These are phyloP conservation scores for Bos javanicus DNA, from an alignment of 2,113 vertebrate species.

Conservation along the genomic window DNA sequence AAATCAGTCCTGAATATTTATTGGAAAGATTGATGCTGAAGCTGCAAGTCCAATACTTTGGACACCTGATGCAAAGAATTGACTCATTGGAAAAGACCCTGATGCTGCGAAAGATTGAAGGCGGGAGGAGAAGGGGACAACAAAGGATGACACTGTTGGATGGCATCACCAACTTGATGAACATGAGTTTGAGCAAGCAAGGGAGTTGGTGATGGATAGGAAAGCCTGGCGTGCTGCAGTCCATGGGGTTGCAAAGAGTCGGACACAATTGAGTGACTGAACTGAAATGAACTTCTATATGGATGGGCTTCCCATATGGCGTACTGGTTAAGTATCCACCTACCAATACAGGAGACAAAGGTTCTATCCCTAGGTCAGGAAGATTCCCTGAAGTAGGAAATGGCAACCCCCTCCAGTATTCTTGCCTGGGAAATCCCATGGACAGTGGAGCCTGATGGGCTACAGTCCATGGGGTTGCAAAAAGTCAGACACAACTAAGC, in stretches of 20 bases:
- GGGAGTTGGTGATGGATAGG: background rate
- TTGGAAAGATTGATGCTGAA: background rate
- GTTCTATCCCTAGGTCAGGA: background rate
- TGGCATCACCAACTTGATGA: accelerated
- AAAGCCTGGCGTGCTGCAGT: background rate
- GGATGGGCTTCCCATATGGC: background rate
- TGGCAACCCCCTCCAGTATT: background rate
- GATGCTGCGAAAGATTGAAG: background rate
- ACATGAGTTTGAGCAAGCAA: background rate
- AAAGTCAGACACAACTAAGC: background rate
- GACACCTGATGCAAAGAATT: background rate
- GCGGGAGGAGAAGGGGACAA: background rate
- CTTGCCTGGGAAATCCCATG: background rate
- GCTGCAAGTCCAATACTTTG: background rate
- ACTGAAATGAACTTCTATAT: background rate
- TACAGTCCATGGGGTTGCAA: background rate
- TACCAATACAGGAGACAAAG: background rate
- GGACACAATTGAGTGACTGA: background rate
- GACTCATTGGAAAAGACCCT: background rate
- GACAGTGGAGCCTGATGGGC: background rate
- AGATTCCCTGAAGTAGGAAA: background rate
- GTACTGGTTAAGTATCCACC: background rate
- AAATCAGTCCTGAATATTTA: background rate
- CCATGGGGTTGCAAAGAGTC: background rate
- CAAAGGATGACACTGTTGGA: background rate